Evolutionary conservation across 2,797 vertebrate species (phyloP).

Genomic region (Kryptolebias ocellatus): DNA sequence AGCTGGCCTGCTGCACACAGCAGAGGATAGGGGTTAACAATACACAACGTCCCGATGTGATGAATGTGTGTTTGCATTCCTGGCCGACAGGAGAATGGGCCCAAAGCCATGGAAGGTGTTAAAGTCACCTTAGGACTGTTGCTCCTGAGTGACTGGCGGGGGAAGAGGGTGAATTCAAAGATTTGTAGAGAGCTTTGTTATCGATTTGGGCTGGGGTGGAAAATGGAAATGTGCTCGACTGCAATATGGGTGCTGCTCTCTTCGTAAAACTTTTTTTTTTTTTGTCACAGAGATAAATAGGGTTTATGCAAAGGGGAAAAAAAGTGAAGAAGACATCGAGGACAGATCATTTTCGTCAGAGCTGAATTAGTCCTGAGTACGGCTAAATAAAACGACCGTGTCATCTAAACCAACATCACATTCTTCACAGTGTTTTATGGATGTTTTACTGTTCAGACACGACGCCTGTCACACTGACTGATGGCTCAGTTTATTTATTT

Average conservation of each 20-base stretch:
- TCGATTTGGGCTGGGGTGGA: conserved; percentile 25
- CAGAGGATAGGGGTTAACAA: conserved; percentile 67
- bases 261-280: conserved; percentile 20
- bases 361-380: not conserved
- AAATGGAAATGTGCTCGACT: conserved; percentile 20
- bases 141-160: conserved; percentile 37
- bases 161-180: conserved; percentile 24
- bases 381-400: conserved; percentile 8
- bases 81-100: conserved; percentile 68
- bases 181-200: conserved; percentile 39
- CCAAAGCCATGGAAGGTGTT: conserved; percentile 72
- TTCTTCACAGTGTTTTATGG: conserved; percentile 33
- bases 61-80: conserved; percentile 84
- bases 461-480: conserved; percentile 53
- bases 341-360: conserved; percentile 11
- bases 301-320: not conserved
- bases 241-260: conserved; percentile 8
- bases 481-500: conserved; percentile 66
- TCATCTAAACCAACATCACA: conserved; percentile 24
- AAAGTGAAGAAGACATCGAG: not conserved
- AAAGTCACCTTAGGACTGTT: conserved; percentile 58
- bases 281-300: conserved; percentile 11
- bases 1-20: conserved; percentile 43
- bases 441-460: conserved; percentile 43
- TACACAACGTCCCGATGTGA: conserved; percentile 66